Evolutionary conservation across 2,797 vertebrate species (phyloP).

Genomic region (Acanthopagrus latus): DNA sequence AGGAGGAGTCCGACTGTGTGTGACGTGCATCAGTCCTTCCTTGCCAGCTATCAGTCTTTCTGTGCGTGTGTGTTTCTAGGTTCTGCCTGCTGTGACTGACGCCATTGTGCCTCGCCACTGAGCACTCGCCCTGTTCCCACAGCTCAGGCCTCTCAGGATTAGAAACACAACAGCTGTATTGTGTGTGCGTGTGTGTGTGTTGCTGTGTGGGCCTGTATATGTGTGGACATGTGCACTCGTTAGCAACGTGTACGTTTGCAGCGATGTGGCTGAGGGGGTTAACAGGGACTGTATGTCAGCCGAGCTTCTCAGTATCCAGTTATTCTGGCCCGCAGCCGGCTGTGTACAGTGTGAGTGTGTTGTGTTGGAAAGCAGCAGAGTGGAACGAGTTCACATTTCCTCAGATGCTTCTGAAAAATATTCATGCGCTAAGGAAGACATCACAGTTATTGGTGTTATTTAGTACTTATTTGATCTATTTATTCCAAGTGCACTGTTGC

Average conservation of each 20-base stretch:
- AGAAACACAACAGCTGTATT: conserved; percentile 86
- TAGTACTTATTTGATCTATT: conserved; percentile 2
- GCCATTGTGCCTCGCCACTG: conserved; percentile 79
- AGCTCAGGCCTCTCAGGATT: conserved; percentile 79
- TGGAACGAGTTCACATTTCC: conserved; percentile 69
- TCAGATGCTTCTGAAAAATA: conserved; percentile 57
- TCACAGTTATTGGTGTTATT: conserved; percentile 14
- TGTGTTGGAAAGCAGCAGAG: conserved; percentile 63
- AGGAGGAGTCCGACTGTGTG: conserved; percentile 32
- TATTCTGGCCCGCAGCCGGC: conserved; percentile 60
- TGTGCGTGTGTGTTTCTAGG: conserved; percentile 24
- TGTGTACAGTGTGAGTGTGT: conserved; percentile 70
- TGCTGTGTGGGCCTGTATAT: conserved; percentile 45
- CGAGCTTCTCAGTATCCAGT: conserved; percentile 68
- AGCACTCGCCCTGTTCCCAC: conserved; percentile 79
- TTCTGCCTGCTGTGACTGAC: conserved; percentile 79
- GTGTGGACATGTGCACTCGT: conserved; percentile 58
- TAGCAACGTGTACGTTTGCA: conserved; percentile 58
- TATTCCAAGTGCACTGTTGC: background rate
- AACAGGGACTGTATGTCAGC: conserved; percentile 61
- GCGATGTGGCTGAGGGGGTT: conserved; percentile 37
- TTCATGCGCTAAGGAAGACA: conserved; percentile 41
- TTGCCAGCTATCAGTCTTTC: conserved; percentile 47
- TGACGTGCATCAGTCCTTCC: conserved; percentile 47
- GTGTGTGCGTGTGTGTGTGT: conserved; percentile 71